Conservation (phyloP, 2,113 vertebrate species). For the Bagarius yarrelli region DNA sequence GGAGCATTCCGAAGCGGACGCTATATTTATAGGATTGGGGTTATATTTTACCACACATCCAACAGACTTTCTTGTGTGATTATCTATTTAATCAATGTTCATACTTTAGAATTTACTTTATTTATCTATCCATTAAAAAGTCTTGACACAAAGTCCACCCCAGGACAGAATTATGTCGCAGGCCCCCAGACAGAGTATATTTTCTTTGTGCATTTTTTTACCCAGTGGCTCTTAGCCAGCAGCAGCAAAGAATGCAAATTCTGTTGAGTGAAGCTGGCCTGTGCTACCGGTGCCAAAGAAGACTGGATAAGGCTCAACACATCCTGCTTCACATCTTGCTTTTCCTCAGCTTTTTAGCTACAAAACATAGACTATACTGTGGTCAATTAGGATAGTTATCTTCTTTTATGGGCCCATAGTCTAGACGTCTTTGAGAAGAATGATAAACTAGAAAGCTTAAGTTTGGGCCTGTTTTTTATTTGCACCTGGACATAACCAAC, state of each 20-base stretch:
- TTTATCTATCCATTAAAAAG: background rate
- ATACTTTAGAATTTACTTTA: too few relatives aligned
- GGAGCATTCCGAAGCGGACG: constrained; percentile 12
- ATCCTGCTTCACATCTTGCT: constrained; percentile 35
- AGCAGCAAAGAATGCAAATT: constrained; percentile 38
- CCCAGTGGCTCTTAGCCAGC: constrained; percentile 40
- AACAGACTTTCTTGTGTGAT: too few relatives aligned
- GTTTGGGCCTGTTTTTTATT: constrained; percentile 4
- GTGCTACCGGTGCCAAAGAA: constrained; percentile 34
- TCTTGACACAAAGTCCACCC: background rate
- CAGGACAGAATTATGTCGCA: background rate
- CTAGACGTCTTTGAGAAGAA: background rate
- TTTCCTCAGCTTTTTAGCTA: background rate
- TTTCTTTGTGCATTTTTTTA: constrained; percentile 56
- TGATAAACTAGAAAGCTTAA: background rate
- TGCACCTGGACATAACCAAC: constrained; percentile 46
- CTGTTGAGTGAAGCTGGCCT: constrained; percentile 12
- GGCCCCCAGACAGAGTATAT: constrained; percentile 42
- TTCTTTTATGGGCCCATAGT: background rate
- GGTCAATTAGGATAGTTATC: constrained; percentile 12
- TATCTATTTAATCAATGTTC: too few relatives aligned
- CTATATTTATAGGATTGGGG: background rate
- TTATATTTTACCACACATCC: too few relatives aligned
- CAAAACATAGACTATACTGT: constrained; percentile 1
- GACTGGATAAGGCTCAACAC: constrained; percentile 50